These are phyloP conservation scores for Trachops cirrhosus DNA, from an alignment of 2,797 vertebrate species.

Conservation along the genomic window DNA sequence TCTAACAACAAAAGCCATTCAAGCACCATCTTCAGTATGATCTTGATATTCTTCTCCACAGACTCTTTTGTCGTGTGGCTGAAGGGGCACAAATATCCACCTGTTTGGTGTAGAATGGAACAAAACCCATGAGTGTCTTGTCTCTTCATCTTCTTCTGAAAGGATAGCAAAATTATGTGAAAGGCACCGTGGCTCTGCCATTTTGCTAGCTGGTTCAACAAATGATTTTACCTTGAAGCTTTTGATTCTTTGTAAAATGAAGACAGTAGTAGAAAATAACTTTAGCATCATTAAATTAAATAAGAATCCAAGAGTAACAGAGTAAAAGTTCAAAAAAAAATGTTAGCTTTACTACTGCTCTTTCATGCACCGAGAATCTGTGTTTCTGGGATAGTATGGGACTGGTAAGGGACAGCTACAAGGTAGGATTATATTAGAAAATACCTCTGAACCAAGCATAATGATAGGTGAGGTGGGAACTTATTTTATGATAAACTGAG, in stretches of 20 bases:
- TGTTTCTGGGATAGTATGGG: background rate
- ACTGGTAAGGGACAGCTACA: background rate
- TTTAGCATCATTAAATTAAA: background rate
- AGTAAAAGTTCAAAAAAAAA: background rate
- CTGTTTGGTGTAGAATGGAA: background rate
- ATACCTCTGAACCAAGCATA: background rate
- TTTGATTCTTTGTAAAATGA: background rate
- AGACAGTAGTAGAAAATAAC: background rate
- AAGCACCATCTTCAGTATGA: background rate
- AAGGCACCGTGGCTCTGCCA: background rate
- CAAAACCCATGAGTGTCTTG: background rate
- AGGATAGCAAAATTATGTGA: background rate
- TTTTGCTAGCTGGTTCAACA: background rate
- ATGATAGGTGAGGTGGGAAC: no score
- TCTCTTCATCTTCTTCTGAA: background rate
- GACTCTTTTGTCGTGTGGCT: background rate
- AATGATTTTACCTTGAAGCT: background rate
- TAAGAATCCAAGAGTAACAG: background rate
- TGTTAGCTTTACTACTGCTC: background rate
- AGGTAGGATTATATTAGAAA: background rate
- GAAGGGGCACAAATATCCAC: background rate
- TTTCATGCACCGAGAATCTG: background rate
- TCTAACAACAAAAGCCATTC: background rate
- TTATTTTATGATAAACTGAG: background rate
- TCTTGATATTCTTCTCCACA: background rate